Evolutionary conservation across 64 coral and sea anemone species (phyloP).

Genomic region (Montipora sp.): DNA sequence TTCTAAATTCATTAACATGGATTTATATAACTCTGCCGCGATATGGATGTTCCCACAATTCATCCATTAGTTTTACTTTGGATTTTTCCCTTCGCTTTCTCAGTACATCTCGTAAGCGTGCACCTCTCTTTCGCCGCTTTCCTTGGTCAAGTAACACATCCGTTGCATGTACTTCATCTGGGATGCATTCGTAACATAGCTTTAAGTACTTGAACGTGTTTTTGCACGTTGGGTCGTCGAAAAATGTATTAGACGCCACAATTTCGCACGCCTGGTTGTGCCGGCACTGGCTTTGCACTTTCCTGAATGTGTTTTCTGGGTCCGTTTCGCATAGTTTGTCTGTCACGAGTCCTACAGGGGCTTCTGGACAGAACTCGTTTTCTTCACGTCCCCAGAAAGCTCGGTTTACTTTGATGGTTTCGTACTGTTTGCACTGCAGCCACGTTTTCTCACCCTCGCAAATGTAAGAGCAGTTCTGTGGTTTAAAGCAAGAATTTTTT

Average conservation of each 20-base stretch:
- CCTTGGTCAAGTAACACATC: slow-evolving; percentile 79
- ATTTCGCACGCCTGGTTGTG: slow-evolving; percentile 93
- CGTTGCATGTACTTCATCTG: slow-evolving; percentile 79
- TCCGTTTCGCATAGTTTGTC: slow-evolving; percentile 89
- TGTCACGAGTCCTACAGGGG: slow-evolving; percentile 82
- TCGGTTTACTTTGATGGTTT: slow-evolving; percentile 86
- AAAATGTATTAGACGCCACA: slow-evolving; percentile 96
- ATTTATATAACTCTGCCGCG: slow-evolving; percentile 43
- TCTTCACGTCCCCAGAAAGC: slow-evolving; percentile 97
- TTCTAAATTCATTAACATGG: background rate
- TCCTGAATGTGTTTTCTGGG: slow-evolving; percentile 83
- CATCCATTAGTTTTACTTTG: slow-evolving; percentile 72
- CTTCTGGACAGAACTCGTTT: slow-evolving; percentile 85
- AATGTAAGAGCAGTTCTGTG: slow-evolving; percentile 90
- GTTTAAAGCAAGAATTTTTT: background rate
- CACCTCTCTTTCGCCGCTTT: slow-evolving; percentile 92
- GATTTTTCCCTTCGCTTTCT: slow-evolving; percentile 81
- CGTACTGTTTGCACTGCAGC: slow-evolving; percentile 97
- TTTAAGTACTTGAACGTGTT: slow-evolving; percentile 96
- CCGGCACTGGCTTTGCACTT: slow-evolving; percentile 87
- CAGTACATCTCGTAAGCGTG: slow-evolving; percentile 79
- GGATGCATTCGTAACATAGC: slow-evolving; percentile 97
- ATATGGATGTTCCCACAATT: slow-evolving; percentile 84
- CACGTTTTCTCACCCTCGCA: slow-evolving; percentile 96
- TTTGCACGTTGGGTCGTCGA: slow-evolving; percentile 96